Evolutionary conservation across 1,140 invertebrate genomes (phyloP).

Genomic region (Asbolus verrucosus): DNA sequence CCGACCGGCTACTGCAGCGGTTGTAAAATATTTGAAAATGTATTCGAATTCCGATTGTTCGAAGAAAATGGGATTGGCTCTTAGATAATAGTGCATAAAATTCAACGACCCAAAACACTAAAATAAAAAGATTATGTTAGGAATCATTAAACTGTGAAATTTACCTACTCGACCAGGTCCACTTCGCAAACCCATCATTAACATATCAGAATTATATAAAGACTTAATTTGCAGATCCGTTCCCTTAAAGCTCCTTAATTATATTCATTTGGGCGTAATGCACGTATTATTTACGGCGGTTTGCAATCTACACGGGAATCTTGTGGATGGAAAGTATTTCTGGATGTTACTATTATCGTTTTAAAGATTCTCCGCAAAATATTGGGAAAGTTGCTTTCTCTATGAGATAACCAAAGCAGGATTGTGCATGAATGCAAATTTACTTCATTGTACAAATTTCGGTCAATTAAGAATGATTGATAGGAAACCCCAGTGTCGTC

Average conservation of each 20-base stretch:
- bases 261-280: not conserved
- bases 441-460: constrained; percentile 8
- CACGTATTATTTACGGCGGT: not conserved
- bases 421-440: constrained; percentile 5
- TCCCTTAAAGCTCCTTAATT: constrained; percentile 13
- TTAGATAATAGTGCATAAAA: constrained; percentile 31
- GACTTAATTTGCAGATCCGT: not conserved
- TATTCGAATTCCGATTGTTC: not conserved
- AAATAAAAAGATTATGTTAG: not conserved
- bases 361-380: constrained; percentile 24
- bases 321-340: constrained; percentile 22
- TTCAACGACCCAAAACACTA: constrained; percentile 1
- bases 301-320: too few species aligned
- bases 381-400: constrained; percentile 37
- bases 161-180: constrained; percentile 15
- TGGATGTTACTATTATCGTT: constrained; percentile 6
- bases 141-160: constrained; percentile 28
- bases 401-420: constrained; percentile 16
- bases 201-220: constrained; percentile 38
- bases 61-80: constrained; percentile 9
- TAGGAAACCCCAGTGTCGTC: not conserved
- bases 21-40: constrained; percentile 28
- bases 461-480: constrained; percentile 7
- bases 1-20: not conserved
- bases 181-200: constrained; percentile 27